Evolutionary conservation across 2,888 invertebrate genomes (phyloP), one percentile per base, ranked within the genome.

Genomic region (Drosophila parthenogenetica): DNA sequence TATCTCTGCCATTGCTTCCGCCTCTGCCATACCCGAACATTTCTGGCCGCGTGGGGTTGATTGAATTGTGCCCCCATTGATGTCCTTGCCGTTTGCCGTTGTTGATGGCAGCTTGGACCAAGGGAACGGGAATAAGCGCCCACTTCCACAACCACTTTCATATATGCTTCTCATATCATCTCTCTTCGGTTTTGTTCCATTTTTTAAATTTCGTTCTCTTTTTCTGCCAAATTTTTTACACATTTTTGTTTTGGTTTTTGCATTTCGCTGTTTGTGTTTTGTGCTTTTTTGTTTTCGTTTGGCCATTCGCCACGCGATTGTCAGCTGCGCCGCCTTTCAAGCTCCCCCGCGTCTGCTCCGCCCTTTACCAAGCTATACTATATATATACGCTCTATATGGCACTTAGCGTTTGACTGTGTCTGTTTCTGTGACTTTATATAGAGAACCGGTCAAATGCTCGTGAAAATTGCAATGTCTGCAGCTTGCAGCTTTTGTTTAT

Each of bases 161-260:
- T 29, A 29, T 29, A 1, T 8, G 11, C 13, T 37, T n/a, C 69
- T 39, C 22, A 46, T 42, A 43, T 43, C 53, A 39, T 51, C 65
- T 48, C 45, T 57, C 22, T 48, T 67, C 50, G 69, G 83, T 86
- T 86, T 86, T 89, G 88, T 66, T 78, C 78, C 85, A 76, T 76
- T 86, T 86, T 81, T 72, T 75, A 61, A 50, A 55, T 60, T 45
- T 65, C 65, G 77, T 54, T 17, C 29, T 64, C 61, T 49, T 54
- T 73, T 72, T 65, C 63, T 48, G 50, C 63, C 49, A 57, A 73
- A 77, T 87, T 87, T 89, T 83, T 89, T 85, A 89, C 85, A 85
- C 90, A 89, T 87, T 87, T 90, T 89, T 87, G 87, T 90, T 90
- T 87, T 87, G 89, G 89, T 90, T 87, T 90, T 87, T 87, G 89